Evolutionary conservation across 1,140 invertebrate species (phyloP), one percentile per base, ranked within the genome.

Genomic region (Bombus huntii): DNA sequence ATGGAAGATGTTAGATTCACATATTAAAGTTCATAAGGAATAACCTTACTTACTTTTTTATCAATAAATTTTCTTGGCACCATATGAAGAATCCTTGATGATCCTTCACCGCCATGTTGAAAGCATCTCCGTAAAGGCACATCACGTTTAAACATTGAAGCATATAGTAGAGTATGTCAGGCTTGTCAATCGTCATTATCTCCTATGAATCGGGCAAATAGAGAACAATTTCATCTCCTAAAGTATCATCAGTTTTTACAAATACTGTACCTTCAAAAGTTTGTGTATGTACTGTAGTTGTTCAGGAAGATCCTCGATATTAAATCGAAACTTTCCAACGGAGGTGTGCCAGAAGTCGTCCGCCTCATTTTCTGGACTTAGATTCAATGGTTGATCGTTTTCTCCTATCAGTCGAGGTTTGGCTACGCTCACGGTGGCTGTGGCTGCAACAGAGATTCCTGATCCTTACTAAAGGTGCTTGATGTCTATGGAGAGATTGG

Each of bases 71-170:
- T 95, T 99, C 98, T 94, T 99, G 98, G 88, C 98, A 98, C 98
- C 99, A 99, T 83, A 99, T 98, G 80, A 99, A 97, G 95, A 99
- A 99, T 72, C 98, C 98, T 89, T 98, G 96, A 92, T 99, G 97
- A 92, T 99, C 98, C 91, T 97, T 97, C 0, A 98, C 96, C 1
- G 98, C 98, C 90, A 97, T 98, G 44, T 97, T 97, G 71, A 99
- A 96, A 13, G 98, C 98, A 94, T 99, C 99, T 8, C 98, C 98
- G 93, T 99, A 98, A 3, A 99, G 96, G 81, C 98, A 98, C 91
- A 99, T 96, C 68, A 99, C 97, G 94, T 99, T 98, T 3, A 99
- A 95, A 92, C 98, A 99, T 91, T 98, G 97, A 57, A 99, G 95
- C 93, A 99, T 97, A 92, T 99, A 98, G 93, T 99, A 99, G 9